Evolutionary conservation across 2,113 vertebrate species (phyloP).

Genomic region (Gobius niger): DNA sequence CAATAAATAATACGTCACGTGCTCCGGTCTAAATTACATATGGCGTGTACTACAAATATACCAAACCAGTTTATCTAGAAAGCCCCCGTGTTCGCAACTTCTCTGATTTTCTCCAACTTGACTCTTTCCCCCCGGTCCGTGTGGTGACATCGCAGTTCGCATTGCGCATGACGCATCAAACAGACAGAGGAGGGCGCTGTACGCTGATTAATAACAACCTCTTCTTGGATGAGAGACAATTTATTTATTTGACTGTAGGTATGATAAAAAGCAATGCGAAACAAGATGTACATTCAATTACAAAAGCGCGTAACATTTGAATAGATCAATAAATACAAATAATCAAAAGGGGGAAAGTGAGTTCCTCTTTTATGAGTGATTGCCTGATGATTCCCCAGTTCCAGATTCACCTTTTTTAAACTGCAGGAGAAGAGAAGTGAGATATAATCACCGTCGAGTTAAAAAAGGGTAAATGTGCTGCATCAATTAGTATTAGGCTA

Average conservation of each 20-base stretch:
- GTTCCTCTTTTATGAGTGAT: neutral
- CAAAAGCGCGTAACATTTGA: neutral
- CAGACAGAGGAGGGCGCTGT: conserved; percentile 56
- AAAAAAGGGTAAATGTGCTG: neutral
- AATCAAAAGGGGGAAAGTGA: neutral
- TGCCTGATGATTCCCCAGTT: conserved; percentile 55
- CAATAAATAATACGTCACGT: too few species aligned
- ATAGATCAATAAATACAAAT: neutral
- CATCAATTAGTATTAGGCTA: neutral
- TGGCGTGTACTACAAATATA: too few species aligned
- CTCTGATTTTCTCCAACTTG: neutral
- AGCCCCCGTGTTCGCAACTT: too few species aligned
- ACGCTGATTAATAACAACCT: too few species aligned
- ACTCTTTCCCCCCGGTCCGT: conserved; percentile 1
- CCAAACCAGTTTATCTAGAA: too few species aligned
- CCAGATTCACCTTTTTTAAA: conserved; percentile 69
- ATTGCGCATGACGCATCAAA: conserved; percentile 70
- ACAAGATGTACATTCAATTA: neutral
- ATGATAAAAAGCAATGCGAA: neutral
- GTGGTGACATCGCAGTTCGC: conserved; percentile 47
- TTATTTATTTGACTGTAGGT: too few species aligned
- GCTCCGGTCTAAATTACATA: too few species aligned
- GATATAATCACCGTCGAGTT: too few species aligned
- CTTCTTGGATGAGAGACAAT: too few species aligned
- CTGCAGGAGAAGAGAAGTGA: conserved; percentile 40